phyloP scores from a whole-genome alignment of 1,140 invertebrate genomes.

The Apis laboriosa region DNA sequence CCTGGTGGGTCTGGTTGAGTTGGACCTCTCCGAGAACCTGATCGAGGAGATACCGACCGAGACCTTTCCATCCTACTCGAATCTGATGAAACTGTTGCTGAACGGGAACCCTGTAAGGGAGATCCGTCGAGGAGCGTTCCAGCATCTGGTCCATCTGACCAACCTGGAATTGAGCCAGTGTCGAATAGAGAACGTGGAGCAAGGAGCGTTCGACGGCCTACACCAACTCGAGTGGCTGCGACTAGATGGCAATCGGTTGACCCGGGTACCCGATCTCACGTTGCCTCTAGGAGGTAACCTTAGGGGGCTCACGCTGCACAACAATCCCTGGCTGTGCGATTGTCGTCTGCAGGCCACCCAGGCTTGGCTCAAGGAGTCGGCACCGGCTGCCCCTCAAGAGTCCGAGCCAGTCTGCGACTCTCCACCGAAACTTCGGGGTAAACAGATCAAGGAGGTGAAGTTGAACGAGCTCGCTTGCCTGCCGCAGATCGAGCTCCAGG shows the following conservation, averaged over 20 bases:
- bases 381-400: conserved; percentile 82
- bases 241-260: conserved; percentile 90
- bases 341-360: conserved; percentile 89
- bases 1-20: conserved; percentile 92
- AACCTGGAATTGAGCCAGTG: conserved; percentile 91
- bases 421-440: conserved; percentile 85
- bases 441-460: conserved; percentile 86
- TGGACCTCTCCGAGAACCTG: conserved; percentile 92
- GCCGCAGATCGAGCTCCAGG: conserved; percentile 86
- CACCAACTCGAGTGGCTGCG: conserved; percentile 91
- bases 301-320: conserved; percentile 89
- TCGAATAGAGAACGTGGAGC: conserved; percentile 88
- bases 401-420: conserved; percentile 87
- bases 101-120: conserved; percentile 90
- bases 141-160: conserved; percentile 87
- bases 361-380: conserved; percentile 88
- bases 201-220: conserved; percentile 90
- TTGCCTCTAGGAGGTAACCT: conserved; percentile 85
- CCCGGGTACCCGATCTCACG: conserved; percentile 81
- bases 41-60: conserved; percentile 88
- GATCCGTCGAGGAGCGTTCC: conserved; percentile 88
- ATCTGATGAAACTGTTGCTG: conserved; percentile 90
- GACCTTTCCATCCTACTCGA: conserved; percentile 88
- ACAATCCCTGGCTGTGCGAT: conserved; percentile 94
- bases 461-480: conserved; percentile 90